Base-by-base conservation (phyloP, 1,140 invertebrate species). In the Uloborus diversus region DNA sequence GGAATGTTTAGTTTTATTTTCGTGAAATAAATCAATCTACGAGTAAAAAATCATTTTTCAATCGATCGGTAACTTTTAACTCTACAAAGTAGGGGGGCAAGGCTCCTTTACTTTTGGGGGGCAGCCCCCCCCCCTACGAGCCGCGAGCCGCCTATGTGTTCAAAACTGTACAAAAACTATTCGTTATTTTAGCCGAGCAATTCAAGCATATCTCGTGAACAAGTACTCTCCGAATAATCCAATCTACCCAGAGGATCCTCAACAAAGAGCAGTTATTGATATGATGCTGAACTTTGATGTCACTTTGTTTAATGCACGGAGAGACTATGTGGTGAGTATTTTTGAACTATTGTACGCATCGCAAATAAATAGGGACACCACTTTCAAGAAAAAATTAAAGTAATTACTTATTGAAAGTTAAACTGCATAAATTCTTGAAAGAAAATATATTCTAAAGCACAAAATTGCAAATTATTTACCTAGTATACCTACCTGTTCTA, bases 221-320 rank as follows among this genome's bases (percentile, higher is more conserved):
- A 88, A 92, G 69, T 94, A 93, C 84, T 91, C 88, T 30, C 92
- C 92, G 84, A 88, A 91, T 81, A 90, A 89, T 11, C 90, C 83
- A 87, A 87, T 93, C 25, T 93, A 92, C 85, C 93, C 92, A 17
- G 90, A 90, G 83, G 90, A 92, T 80, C 87, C 90, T 1, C 90
- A 91, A 82, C 85, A 90, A 81, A 89, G 92, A 62, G 93, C 92
- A 4, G 0, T 92, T 0, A 89, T 95, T 13, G 85, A 85, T 62
- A 68, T 82, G 61, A 57, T 85, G n/a, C 70, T 86, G 27, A 84
- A 85, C 70, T 86, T 84, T 79, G 85, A 86, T 73, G 81, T 84
- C 11, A 71, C 73, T 5, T 65, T 84, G 1, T 82, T 80, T 66
- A 69, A 61, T 13, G 33, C 82, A 49, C 37, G 68, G n/a, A 59